Base-by-base conservation (phyloP, 2,113 vertebrate species). In the Mesembrinibis cayennensis region DNA sequence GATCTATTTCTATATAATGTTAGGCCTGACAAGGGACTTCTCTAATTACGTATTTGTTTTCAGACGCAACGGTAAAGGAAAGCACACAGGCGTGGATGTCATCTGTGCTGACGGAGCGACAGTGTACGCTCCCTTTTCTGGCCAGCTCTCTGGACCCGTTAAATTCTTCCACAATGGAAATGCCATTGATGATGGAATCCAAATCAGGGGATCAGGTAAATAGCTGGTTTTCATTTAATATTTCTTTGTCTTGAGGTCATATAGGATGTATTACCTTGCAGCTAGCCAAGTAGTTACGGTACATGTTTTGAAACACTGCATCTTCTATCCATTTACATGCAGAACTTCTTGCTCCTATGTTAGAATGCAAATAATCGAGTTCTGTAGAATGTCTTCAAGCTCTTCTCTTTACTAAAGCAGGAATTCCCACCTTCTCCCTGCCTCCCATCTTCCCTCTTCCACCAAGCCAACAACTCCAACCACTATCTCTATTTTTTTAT, bases 91-190 rank as follows among this genome's bases (percentile, higher is more conserved):
- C 1, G 97, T 99, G 88, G 98, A 99, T 16, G 95, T 99, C 44
- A 93, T 96, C 73, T 99, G 98, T 20, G 15, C 91, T 3, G 98
- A 98, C 4, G 98, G 98, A 27, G 93, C 98, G 2, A 97, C 95
- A 0, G 98, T 99, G 59, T 98, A 96, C 0, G 98, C 98, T 16
- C 98, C 98, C 26, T 98, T 99, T 84, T 97, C 98, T 1, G 98
- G 98, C 6, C 72, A 44, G n/a, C 92, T 98, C 58, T 70, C 95
- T 2, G 96, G 98, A 38, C 97, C 97, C 20, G 27, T 97, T 7
- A 97, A 92, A 49, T 91, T 98, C 52, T 98, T 98, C 58, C 84
- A 93, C 65, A 96, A 96, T 0, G 97, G 97, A 25, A 98, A 98
- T 16, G 92, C 95, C 74, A 98, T 99, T 80, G 98, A 99, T 26